Conservation (phyloP, 2,888 invertebrate genomes). For the Nymphalis polychloros region DNA sequence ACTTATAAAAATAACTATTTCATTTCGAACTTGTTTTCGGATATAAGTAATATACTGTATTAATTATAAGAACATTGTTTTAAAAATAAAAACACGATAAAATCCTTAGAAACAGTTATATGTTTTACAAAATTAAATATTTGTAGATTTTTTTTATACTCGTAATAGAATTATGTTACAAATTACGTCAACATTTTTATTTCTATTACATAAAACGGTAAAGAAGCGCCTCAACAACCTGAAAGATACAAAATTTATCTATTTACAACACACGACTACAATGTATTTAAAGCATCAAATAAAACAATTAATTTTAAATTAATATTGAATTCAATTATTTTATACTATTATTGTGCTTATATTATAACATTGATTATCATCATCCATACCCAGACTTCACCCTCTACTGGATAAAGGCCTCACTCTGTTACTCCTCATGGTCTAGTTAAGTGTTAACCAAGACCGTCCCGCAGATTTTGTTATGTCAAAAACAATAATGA, state of each 20-base stretch:
- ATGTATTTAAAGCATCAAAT: background rate
- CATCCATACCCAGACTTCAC: too few relatives aligned
- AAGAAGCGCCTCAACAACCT: slow-evolving; percentile 36
- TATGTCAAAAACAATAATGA: background rate
- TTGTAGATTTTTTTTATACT: background rate
- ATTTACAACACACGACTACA: slow-evolving; percentile 45
- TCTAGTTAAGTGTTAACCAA: too few relatives aligned
- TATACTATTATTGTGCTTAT: too few relatives aligned
- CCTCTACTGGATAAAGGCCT: too few relatives aligned
- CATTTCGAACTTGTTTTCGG: background rate
- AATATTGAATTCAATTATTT: too few relatives aligned
- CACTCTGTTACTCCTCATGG: too few relatives aligned
- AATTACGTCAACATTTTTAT: slow-evolving; percentile 31
- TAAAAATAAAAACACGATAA: background rate
- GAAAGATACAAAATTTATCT: slow-evolving; percentile 40
- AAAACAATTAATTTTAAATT: background rate
- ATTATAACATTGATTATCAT: too few relatives aligned
- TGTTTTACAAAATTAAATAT: too few relatives aligned
- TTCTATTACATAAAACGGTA: slow-evolving; percentile 32
- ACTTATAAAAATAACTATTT: slow-evolving; percentile 8
- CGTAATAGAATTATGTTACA: slow-evolving; percentile 13
- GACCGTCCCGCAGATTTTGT: background rate
- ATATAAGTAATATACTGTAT: too few relatives aligned
- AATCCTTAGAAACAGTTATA: too few relatives aligned
- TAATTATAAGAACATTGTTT: background rate